Base-by-base conservation (phyloP, 2,888 invertebrate species). In the Agonum fuliginosum region DNA sequence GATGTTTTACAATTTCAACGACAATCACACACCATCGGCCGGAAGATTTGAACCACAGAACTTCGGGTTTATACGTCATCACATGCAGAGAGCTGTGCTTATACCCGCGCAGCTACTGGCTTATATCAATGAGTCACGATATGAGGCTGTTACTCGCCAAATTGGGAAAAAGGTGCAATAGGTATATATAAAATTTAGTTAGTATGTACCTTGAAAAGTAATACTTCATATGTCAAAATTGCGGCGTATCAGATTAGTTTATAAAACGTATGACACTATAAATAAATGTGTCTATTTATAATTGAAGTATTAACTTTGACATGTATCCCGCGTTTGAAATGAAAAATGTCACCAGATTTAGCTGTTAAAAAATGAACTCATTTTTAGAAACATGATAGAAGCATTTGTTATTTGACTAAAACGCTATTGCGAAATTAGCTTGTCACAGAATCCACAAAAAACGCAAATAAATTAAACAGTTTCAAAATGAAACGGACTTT, bases 381-480 rank as follows among this genome's bases (percentile, higher is more conserved):
- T 70, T 43, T 70, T 46, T 46, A 22, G 48, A 17, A 27, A 48
- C 46, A 70, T 43, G 70, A 46, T 46, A 70, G 43, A 46, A 27
- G 10, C 70, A 70, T 70, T 70, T 70, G 37, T 70, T 70, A 70
- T 70, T 46, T 46, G 10, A 17, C 46, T 70, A 46, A 70, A 70
- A 70, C 17, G 70, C 46, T 48, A 70, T 70, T 46, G 70, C 37
- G n/a, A 70, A 70, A 70, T 70, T 70, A 70, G 43, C 70, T 70
- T 70, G 70, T 70, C 70, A 70, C 46, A 22, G 19, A 41, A 46
- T 70, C 46, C 70, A 70, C 24, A 46, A 70, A 70, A 70, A 70
- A 70, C 41, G 22, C 48, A 70, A 70, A 70, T 70, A 46, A 70
- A 70, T 70, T 70, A 67, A 67, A 67, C 67, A 27, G 70, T 17